These are phyloP conservation scores for Hycleus phaleratus DNA, from an alignment of 1,140 invertebrate species.

Conservation along the genomic window DNA sequence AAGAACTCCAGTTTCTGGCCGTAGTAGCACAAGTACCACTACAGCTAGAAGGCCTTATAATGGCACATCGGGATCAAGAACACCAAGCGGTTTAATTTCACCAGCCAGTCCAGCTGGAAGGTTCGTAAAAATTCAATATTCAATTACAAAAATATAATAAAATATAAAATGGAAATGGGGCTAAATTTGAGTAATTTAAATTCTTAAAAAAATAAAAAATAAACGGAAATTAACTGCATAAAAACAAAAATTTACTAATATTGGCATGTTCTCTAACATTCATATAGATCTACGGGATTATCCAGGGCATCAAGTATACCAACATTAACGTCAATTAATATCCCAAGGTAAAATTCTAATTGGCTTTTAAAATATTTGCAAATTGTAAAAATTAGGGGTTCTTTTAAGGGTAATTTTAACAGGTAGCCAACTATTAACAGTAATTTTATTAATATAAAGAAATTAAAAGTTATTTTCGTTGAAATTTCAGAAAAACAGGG, in stretches of 20 bases:
- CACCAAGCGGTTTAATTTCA: conserved; percentile 64
- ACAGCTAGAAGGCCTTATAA: conserved; percentile 39
- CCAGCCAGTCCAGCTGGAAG: conserved; percentile 57
- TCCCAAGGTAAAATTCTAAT: conserved; percentile 58
- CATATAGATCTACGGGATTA: conserved; percentile 50
- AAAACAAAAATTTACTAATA: conserved; percentile 17
- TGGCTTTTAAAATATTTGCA: not conserved
- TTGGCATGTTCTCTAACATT: conserved; percentile 38
- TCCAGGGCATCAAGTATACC: conserved; percentile 82
- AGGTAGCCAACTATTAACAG: conserved; percentile 6
- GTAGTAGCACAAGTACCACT: conserved; percentile 8
- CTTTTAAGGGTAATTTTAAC: not conserved
- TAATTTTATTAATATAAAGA: not conserved
- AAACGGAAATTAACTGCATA: not conserved
- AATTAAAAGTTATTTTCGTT: not conserved
- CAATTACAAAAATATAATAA: not conserved
- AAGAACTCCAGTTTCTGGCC: conserved; percentile 48
- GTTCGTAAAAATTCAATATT: conserved; percentile 36
- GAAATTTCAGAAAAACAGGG: conserved; percentile 8
- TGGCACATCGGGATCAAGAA: conserved; percentile 48
- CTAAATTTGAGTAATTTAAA: not conserved
- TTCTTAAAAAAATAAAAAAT: not conserved
- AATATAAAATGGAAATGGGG: not conserved
- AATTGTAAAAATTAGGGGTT: not conserved
- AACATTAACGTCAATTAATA: conserved; percentile 65